Percentiles rank a stretch among this genome's conserved stretches.
Conservation (phyloP, 2,113 vertebrate species). For the Cairina moschata region DNA sequence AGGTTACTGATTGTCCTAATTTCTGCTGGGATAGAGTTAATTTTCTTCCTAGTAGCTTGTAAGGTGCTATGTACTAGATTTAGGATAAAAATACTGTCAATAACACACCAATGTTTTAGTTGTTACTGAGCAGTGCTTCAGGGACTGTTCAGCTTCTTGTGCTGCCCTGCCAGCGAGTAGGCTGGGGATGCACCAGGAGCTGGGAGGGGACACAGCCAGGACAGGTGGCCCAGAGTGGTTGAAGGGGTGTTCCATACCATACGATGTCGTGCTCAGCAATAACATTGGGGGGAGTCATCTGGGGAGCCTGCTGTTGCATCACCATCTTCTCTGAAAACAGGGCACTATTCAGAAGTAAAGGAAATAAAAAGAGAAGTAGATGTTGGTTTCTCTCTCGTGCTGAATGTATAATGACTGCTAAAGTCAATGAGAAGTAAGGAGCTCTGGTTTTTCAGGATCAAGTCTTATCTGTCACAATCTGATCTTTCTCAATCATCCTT, state of each 20-base stretch:
- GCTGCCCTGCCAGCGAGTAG: not conserved
- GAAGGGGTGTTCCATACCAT: not conserved
- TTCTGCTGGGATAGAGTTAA: not conserved
- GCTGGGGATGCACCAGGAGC: not conserved
- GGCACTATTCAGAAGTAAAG: not conserved
- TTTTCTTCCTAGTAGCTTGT: not conserved
- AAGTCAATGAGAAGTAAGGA: not conserved
- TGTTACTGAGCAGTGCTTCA: not conserved
- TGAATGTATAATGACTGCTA: not conserved
- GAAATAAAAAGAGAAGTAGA: not conserved
- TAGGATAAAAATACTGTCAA: not conserved
- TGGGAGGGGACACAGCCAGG: not conserved
- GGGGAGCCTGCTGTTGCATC: not conserved
- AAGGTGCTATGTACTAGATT: not conserved
- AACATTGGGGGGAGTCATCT: not conserved
- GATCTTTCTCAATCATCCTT: conserved; percentile 5
- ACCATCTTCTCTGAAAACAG: not conserved
- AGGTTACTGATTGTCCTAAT: not conserved
- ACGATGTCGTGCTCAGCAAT: not conserved
- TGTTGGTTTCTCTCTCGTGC: not conserved
- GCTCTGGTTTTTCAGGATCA: not conserved
- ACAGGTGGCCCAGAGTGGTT: not conserved
- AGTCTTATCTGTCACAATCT: not conserved
- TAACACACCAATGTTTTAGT: not conserved
- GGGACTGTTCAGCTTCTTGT: no score